Evolutionary conservation across 1,140 invertebrate genomes (phyloP).

Genomic region (Zaprionus ornatus): DNA sequence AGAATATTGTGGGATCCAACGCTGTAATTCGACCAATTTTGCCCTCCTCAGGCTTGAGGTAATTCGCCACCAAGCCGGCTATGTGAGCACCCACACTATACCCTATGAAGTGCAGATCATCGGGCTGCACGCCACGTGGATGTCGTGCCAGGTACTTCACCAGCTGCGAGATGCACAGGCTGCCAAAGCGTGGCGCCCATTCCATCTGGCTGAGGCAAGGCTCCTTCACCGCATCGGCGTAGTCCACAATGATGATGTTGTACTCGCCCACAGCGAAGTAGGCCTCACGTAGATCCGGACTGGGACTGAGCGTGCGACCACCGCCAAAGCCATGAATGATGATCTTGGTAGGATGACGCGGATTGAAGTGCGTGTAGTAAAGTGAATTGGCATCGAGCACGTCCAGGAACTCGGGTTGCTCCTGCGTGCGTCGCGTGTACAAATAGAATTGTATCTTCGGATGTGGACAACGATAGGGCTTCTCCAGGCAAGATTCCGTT

Average conservation of each 20-base stretch:
- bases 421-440: constrained; percentile 92
- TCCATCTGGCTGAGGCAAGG: constrained; percentile 92
- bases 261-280: constrained; percentile 92
- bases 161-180: constrained; percentile 91
- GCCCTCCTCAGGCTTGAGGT: constrained; percentile 86
- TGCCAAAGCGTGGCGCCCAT: constrained; percentile 92
- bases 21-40: constrained; percentile 93
- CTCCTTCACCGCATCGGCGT: constrained; percentile 90
- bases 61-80: constrained; percentile 91
- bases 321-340: constrained; percentile 93
- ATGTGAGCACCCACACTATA: constrained; percentile 95
- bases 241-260: constrained; percentile 95
- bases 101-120: constrained; percentile 91
- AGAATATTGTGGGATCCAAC: constrained; percentile 92
- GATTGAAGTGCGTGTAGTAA: constrained; percentile 89
- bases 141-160: constrained; percentile 91
- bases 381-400: constrained; percentile 88
- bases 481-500: constrained; percentile 91
- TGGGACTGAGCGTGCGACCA: constrained; percentile 90
- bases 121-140: constrained; percentile 89
- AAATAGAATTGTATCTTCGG: constrained; percentile 92
- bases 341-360: constrained; percentile 90
- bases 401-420: constrained; percentile 89
- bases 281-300: constrained; percentile 91
- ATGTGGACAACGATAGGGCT: constrained; percentile 91